Conservation (phyloP, 2,113 vertebrate species). For the Brevimyrus niger region DNA sequence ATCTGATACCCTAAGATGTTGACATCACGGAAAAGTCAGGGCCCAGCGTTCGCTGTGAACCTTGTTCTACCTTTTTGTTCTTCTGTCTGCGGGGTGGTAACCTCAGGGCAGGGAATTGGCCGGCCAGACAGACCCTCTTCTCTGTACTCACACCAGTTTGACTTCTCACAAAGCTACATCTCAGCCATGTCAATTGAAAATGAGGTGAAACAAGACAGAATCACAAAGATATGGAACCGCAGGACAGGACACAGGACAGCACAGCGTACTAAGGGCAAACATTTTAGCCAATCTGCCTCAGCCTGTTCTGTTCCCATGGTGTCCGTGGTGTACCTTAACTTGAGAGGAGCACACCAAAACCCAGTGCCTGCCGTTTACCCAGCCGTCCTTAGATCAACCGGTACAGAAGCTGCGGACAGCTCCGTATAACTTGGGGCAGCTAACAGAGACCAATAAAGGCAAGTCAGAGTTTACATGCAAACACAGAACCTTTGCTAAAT, state of each 20-base stretch:
- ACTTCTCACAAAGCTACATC: neutral
- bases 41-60: conserved; percentile 8
- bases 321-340: neutral
- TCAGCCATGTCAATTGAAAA: neutral
- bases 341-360: neutral
- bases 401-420: neutral
- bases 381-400: neutral
- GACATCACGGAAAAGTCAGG: conserved; percentile 39
- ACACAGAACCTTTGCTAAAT: neutral
- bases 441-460: neutral
- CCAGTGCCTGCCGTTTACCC: neutral
- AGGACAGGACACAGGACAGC: neutral
- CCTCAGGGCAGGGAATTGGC: neutral
- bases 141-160: neutral
- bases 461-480: neutral
- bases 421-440: neutral
- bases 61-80: neutral
- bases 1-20: conserved; percentile 24
- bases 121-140: neutral
- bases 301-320: neutral
- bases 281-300: neutral
- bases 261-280: neutral
- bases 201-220: neutral
- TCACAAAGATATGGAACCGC: neutral
- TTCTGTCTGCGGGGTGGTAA: neutral